Base-by-base conservation (phyloP, 35 echinoderm and acorn worm genomes). In the Apostichopus japonicus region DNA sequence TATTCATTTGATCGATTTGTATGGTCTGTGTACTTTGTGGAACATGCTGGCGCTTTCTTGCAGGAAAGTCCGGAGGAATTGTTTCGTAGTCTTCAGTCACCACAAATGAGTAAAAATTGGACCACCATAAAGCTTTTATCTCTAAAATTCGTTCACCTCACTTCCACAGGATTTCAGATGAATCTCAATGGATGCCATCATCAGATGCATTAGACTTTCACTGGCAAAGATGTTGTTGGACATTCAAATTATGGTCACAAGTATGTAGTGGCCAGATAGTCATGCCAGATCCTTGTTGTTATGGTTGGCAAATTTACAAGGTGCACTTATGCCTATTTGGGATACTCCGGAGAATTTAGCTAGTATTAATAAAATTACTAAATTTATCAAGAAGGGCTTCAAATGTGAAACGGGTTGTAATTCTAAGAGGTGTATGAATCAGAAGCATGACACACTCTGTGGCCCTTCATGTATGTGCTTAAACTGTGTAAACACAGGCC, bases 171-270 rank as follows among this genome's bases (percentile, higher is more conserved):
- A 93, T 93, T 76, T 23, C 16, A 16, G 86, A 61, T 79, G 92
- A 93, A n/a, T n/a, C 70, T 93, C n/a, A n/a, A n/a, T n/a, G n/a
- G n/a, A n/a, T n/a, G 72, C 83, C 92, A 13, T 75, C 92, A 55
- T 13, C 70, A 54, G 81, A 72, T 8, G 92, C 80, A 4, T 54
- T 93, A 15, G 1, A 72, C 7, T 87, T 27, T 55, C 92, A 86
- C 24, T 93, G 92, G 92, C 10, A 16, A 56, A 4, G 92, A 59
- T 53, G 55, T 52, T 93, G 92, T 56, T 93, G 92, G 92, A 63
- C 59, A 70, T 22, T 11, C 22, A 10, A 65, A 16, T 19, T 93
- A 23, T 93, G 86, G 93, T n/a, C 21, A 6, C 84, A 94, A 55
- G 87, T 78, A 24, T 80, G 79, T 56, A 78, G 6, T 53, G 19